Evolutionary conservation across 2,888 invertebrate species (phyloP), one percentile per base, ranked within the genome.

Genomic region (Temnothorax rugatulus): DNA sequence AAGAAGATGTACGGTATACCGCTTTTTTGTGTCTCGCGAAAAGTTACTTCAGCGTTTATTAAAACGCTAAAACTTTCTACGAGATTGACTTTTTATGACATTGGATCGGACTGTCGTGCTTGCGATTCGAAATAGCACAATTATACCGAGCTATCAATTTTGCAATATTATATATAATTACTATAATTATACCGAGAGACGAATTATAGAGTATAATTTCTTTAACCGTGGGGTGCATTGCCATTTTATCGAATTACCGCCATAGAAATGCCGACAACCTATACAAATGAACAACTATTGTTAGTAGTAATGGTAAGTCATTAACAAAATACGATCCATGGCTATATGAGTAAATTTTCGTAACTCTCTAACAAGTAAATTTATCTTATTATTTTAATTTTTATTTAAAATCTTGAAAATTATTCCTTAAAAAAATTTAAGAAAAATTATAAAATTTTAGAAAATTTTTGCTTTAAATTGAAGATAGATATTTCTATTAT

Each of bases 21-120:
- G n/a, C 8, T 29, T 44, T 44, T 59, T n/a, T 68, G 15, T 76
- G 18, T 25, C 38, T 38, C n/a, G 52, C 47, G 41, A 69, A 41
- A 69, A 77, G 50, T 77, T 25, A 66, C 18, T n/a, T 50, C 18
- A 25, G 9, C 34, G 5, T 1, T 76, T 68, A 66, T 50, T 50
- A 25, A 64, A 66, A 66, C 21, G 13, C 34, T 54, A 25, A 4
- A 2, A 18, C 13, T 77, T 44, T 41, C 47, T 38, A 68, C 38
- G 13, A 21, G 9, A 66, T 68, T 2, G 50, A n/a, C 15, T 71
- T n/a, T 71, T 25, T 77, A 15, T 41, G 29, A 54, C 9, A 9
- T 57, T 69, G 8, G 8, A n/a, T 9, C 29, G 21, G 9, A 52
- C 13, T 25, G 34, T 21, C 25, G 21, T n/a, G 4, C 29, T 73